A percentile compares a stretch with the other conserved stretches of the same genome.
phyloP scores from a whole-genome alignment of 2,888 invertebrate genomes.

The Steinernema hermaphroditum region DNA sequence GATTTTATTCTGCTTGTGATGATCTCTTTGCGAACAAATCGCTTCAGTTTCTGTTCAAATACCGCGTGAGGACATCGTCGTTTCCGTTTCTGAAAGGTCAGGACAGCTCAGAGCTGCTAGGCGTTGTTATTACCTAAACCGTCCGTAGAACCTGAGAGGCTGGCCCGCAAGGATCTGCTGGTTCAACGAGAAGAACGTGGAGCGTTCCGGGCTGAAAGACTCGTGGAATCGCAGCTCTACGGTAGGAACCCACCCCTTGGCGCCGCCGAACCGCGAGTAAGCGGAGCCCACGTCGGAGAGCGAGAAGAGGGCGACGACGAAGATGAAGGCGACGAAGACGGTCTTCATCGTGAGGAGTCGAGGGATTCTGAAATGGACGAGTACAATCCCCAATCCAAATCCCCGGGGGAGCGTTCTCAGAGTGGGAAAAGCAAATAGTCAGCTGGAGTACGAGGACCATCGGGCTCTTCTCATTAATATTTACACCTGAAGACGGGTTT shows the following conservation, averaged over 20 bases:
- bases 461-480: not conserved
- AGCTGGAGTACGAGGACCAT: not conserved
- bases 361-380: not conserved
- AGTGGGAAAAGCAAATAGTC: not conserved
- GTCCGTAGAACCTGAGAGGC: not conserved
- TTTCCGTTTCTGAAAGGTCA: not conserved
- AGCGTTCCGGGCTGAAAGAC: not conserved
- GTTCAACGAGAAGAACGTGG: not conserved
- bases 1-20: no score
- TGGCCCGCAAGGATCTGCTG: slow-evolving; percentile 7
- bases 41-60: not conserved
- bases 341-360: slow-evolving; percentile 8
- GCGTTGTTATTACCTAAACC: not conserved
- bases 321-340: not conserved
- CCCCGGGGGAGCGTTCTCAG: not conserved
- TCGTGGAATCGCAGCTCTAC: not conserved
- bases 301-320: not conserved
- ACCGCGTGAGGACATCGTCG: not conserved
- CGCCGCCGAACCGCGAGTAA: not conserved
- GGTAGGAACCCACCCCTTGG: not conserved
- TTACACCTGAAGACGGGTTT: not conserved
- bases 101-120: not conserved
- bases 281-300: not conserved
- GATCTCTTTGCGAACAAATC: not conserved
- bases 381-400: not conserved